Conservation (phyloP, 2,888 invertebrate genomes). For the Zelleria hepariella region DNA sequence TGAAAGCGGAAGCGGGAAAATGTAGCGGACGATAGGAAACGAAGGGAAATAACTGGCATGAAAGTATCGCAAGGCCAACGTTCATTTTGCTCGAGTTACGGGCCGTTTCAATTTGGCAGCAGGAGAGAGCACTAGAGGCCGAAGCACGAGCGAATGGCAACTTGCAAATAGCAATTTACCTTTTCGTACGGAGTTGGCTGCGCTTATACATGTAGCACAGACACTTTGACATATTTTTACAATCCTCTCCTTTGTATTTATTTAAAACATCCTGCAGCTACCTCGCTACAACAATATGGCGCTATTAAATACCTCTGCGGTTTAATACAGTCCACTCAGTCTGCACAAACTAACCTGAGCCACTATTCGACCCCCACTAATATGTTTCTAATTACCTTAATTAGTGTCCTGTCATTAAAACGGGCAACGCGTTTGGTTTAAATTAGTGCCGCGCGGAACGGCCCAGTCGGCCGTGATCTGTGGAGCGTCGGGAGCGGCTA, state of each 20-base stretch:
- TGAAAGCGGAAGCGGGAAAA: conserved; percentile 26
- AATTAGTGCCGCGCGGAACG: conserved; percentile 53
- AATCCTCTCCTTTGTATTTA: not conserved
- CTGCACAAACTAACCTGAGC: not conserved
- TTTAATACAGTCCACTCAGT: not conserved
- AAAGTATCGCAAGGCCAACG: conserved; percentile 35
- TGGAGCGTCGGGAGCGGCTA: conserved; percentile 49
- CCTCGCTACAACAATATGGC: not conserved
- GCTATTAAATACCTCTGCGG: not conserved
- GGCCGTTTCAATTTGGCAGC: conserved; percentile 57
- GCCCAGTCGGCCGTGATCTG: conserved; percentile 54
- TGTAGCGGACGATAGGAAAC: conserved; percentile 18
- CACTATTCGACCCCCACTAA: conserved; percentile 36
- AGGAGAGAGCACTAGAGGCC: conserved; percentile 39
- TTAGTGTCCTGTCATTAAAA: conserved; percentile 55
- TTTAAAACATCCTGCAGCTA: not conserved
- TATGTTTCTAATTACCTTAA: conserved; percentile 60
- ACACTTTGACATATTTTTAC: not conserved
- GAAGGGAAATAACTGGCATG: conserved; percentile 25
- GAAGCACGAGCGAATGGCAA: conserved; percentile 39
- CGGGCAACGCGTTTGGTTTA: conserved; percentile 39
- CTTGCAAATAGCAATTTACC: conserved; percentile 58
- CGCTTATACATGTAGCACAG: not conserved
- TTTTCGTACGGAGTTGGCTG: conserved; percentile 23
- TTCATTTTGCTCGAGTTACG: conserved; percentile 49